Evolutionary conservation across 2,888 invertebrate species (phyloP).

Genomic region (Itoplectis maculator): DNA sequence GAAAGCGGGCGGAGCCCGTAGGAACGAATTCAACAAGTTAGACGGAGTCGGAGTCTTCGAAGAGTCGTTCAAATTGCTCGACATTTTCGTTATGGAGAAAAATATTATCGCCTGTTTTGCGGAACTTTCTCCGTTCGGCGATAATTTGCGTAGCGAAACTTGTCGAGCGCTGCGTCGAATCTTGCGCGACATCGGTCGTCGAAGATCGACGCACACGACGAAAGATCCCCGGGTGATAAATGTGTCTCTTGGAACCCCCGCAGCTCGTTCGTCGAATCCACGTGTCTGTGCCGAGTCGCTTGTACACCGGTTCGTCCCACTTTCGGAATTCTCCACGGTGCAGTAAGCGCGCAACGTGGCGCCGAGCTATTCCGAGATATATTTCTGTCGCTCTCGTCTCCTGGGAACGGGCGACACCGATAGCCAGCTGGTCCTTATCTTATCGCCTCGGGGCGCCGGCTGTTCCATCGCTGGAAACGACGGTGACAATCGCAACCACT

Average conservation of each 20-base stretch:
- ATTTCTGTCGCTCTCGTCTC: conserved; percentile 22
- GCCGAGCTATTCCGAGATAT: conserved; percentile 29
- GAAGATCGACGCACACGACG: conserved; percentile 24
- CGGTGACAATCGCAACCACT: background rate
- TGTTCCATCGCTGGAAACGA: background rate
- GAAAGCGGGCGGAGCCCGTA: background rate
- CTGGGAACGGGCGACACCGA: conserved; percentile 16
- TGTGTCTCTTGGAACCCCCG: conserved; percentile 7
- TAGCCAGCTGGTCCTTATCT: conserved; percentile 21
- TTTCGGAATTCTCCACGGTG: conserved; percentile 60
- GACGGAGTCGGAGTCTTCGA: background rate
- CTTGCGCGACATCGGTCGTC: conserved; percentile 5
- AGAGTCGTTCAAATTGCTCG: background rate
- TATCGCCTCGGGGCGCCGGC: conserved; percentile 13
- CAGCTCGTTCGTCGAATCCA: conserved; percentile 26
- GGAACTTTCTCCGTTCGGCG: background rate
- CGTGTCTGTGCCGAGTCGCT: background rate
- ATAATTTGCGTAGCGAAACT: background rate
- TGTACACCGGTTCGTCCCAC: conserved; percentile 42
- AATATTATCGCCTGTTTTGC: no score
- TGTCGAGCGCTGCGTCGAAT: background rate
- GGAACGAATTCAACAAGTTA: background rate
- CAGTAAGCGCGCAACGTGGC: conserved; percentile 30
- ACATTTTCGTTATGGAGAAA: background rate
- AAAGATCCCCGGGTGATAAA: conserved; percentile 44